These are phyloP conservation scores for Daktulosphaira vitifoliae DNA, from an alignment of 1,140 invertebrate species.

Conservation along the genomic window DNA sequence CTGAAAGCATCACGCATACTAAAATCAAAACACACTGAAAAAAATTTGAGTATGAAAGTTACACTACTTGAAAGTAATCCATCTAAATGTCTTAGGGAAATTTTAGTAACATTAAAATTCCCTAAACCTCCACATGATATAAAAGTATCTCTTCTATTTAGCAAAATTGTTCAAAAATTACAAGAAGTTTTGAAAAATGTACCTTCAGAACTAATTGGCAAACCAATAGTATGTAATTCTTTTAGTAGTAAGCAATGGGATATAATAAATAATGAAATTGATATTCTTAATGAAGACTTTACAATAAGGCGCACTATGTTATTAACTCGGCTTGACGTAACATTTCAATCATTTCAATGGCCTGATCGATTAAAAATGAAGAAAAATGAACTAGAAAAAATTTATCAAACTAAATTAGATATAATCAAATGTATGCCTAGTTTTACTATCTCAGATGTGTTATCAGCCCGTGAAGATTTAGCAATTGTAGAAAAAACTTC, in stretches of 20 bases:
- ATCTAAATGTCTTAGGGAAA: constrained; percentile 64
- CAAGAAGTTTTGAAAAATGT: constrained; percentile 59
- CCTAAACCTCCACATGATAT: constrained; percentile 79
- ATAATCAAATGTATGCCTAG: constrained; percentile 53
- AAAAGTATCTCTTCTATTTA: constrained; percentile 62
- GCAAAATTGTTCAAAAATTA: constrained; percentile 54
- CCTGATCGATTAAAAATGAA: constrained; percentile 67
- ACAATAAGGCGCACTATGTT: constrained; percentile 75
- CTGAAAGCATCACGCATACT: constrained; percentile 71
- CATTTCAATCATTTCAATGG: constrained; percentile 90
- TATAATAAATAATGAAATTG: constrained; percentile 56
- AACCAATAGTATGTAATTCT: constrained; percentile 65
- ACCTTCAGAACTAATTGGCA: constrained; percentile 54
- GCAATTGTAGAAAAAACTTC: constrained; percentile 82
- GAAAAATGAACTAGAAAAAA: constrained; percentile 60
- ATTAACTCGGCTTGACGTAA: constrained; percentile 83
- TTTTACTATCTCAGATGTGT: constrained; percentile 60
- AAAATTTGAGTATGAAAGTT: constrained; percentile 19
- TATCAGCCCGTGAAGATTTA: constrained; percentile 73
- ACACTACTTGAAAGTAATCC: constrained; percentile 57
- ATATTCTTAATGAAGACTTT: constrained; percentile 71
- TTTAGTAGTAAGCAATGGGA: constrained; percentile 77
- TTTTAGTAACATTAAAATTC: constrained; percentile 67
- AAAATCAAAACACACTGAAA: constrained; percentile 51
- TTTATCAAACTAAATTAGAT: constrained; percentile 59